Evolutionary conservation across 2,888 invertebrate species (phyloP).

Genomic region (Nowickia ferox): DNA sequence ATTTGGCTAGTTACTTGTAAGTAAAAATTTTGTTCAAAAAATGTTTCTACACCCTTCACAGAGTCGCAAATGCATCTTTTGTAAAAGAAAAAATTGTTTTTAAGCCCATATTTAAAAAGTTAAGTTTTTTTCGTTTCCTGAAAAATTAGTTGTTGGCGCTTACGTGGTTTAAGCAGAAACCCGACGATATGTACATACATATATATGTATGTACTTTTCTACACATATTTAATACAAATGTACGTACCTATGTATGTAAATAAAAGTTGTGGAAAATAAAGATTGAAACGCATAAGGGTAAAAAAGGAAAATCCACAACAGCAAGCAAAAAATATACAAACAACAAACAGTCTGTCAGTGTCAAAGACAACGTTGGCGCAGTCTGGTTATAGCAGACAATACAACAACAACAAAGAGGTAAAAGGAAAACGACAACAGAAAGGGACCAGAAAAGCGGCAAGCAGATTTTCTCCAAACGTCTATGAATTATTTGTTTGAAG

Average conservation of each 20-base stretch:
- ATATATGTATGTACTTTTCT: not conserved
- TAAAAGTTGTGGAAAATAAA: slow-evolving; percentile 67
- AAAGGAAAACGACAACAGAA: slow-evolving; percentile 23
- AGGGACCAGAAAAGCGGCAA: slow-evolving; percentile 8
- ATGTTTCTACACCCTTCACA: too few species aligned
- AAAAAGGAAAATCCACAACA: slow-evolving; percentile 46
- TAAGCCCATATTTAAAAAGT: too few species aligned
- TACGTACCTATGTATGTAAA: slow-evolving; percentile 65
- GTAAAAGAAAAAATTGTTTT: too few species aligned
- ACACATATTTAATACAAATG: slow-evolving; percentile 58
- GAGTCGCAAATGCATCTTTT: too few species aligned
- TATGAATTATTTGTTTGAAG: slow-evolving; percentile 24
- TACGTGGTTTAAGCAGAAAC: too few species aligned
- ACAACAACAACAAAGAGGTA: slow-evolving; percentile 32
- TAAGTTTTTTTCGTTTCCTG: too few species aligned
- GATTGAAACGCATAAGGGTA: slow-evolving; percentile 67
- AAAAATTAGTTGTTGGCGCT: too few species aligned
- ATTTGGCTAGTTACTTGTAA: too few species aligned
- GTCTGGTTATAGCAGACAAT: slow-evolving; percentile 66
- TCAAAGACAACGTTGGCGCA: slow-evolving; percentile 70
- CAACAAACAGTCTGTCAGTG: slow-evolving; percentile 67
- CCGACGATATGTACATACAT: too few species aligned
- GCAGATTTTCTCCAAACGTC: slow-evolving; percentile 15
- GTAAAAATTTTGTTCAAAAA: too few species aligned
- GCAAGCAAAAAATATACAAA: slow-evolving; percentile 74